phyloP scores from a whole-genome alignment of 2,888 invertebrate species.

The Tinea trinotella region DNA sequence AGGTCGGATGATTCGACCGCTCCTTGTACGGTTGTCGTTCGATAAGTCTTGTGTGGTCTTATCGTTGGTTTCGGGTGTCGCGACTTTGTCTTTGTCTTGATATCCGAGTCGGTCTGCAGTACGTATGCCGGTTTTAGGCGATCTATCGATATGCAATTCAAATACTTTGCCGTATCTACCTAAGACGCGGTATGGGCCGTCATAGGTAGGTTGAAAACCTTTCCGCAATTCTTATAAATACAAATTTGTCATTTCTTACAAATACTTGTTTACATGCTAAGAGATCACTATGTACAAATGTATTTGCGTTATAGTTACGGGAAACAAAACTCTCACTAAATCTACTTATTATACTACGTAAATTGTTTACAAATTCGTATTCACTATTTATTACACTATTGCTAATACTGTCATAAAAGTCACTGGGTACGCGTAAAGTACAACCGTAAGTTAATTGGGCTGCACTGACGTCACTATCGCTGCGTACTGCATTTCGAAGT shows the following conservation, averaged over 20 bases:
- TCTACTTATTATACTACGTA: not conserved
- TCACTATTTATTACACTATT: not conserved
- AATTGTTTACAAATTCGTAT: not conserved
- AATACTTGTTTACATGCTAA: not conserved
- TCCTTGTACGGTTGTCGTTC: no score
- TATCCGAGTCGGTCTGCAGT: no score
- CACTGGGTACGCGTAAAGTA: constrained; percentile 13
- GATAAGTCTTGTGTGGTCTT: no score
- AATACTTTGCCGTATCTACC: no score
- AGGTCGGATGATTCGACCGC: no score
- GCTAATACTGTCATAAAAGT: no score
- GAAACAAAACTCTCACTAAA: not conserved
- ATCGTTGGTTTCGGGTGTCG: no score
- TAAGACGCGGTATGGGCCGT: no score
- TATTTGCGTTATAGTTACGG: not conserved
- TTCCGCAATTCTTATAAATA: not conserved
- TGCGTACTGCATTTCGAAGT: constrained; percentile 1
- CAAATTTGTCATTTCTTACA: not conserved
- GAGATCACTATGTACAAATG: constrained; percentile 10
- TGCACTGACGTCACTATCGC: constrained; percentile 4
- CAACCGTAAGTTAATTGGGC: constrained; percentile 16
- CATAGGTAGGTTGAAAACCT: no score
- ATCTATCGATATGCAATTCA: no score
- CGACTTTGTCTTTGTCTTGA: no score
- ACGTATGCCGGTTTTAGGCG: no score